These are phyloP conservation scores for Drosophila subobscura DNA, from an alignment of 1,140 invertebrate genomes.

Conservation along the genomic window DNA sequence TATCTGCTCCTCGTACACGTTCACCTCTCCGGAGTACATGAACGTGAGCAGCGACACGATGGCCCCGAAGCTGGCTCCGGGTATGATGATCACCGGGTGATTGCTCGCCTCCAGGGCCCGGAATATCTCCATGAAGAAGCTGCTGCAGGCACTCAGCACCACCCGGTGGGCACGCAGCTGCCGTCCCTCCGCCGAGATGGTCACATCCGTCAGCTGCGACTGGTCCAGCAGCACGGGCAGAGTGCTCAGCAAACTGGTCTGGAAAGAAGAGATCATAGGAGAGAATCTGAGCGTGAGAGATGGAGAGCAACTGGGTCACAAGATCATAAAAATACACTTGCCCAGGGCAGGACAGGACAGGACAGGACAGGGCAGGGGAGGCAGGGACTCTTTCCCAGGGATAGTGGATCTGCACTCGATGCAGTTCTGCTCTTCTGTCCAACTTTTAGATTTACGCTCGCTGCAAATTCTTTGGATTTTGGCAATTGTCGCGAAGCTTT, in stretches of 20 bases:
- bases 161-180: conserved; percentile 93
- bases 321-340: conserved; percentile 56
- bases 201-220: conserved; percentile 95
- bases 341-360: conserved; percentile 16
- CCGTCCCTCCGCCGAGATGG: conserved; percentile 92
- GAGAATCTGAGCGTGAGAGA: too few species aligned
- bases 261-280: conserved; percentile 39
- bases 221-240: conserved; percentile 92
- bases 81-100: conserved; percentile 93
- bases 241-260: conserved; percentile 91
- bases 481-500: conserved; percentile 68
- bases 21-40: conserved; percentile 96
- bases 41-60: conserved; percentile 93
- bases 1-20: conserved; percentile 92
- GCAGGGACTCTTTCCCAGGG: too few species aligned
- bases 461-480: conserved; percentile 78
- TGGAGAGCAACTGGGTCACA: conserved; percentile 43
- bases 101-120: conserved; percentile 88
- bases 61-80: conserved; percentile 91
- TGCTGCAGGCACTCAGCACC: conserved; percentile 95
- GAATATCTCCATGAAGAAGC: conserved; percentile 95
- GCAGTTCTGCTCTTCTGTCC: conserved; percentile 53
- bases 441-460: conserved; percentile 50
- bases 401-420: conserved; percentile 22
- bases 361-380: background rate